Evolutionary conservation across 2,113 vertebrate species (phyloP).

Genomic region (Phylloscopus trochiloides): DNA sequence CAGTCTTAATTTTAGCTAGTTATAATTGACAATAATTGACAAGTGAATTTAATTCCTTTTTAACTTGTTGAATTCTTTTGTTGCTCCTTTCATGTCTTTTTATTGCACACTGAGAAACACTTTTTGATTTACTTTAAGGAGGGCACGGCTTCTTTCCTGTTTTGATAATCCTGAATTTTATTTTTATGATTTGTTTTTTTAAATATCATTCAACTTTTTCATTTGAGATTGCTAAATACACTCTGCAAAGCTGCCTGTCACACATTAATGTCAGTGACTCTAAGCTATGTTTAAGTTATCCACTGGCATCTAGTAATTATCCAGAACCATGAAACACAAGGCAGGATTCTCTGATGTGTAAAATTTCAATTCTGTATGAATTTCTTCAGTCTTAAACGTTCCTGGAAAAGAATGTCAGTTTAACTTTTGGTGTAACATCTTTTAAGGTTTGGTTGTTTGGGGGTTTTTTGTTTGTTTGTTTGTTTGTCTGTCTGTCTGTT

Average conservation of each 20-base stretch:
- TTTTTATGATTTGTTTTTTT: not conserved
- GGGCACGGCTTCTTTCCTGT: not conserved
- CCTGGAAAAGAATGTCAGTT: constrained; percentile 47
- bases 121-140: constrained; percentile 33
- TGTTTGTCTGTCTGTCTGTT: not conserved
- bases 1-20: not conserved
- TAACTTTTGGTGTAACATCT: constrained; percentile 40
- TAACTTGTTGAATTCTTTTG: constrained; percentile 60
- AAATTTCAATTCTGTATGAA: constrained; percentile 74
- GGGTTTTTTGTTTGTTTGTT: no score
- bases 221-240: constrained; percentile 71
- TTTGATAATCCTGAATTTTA: constrained; percentile 40
- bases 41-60: constrained; percentile 12
- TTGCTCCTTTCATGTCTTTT: constrained; percentile 32
- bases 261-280: constrained; percentile 79
- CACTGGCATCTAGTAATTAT: constrained; percentile 86
- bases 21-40: not conserved
- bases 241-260: constrained; percentile 74
- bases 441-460: not conserved
- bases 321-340: constrained; percentile 75
- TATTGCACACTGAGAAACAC: not conserved
- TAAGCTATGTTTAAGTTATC: constrained; percentile 83
- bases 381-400: constrained; percentile 61
- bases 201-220: constrained; percentile 66
- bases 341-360: constrained; percentile 80